phyloP scores from a whole-genome alignment of 2,888 invertebrate species.

The Drosophila nr. medialis region DNA sequence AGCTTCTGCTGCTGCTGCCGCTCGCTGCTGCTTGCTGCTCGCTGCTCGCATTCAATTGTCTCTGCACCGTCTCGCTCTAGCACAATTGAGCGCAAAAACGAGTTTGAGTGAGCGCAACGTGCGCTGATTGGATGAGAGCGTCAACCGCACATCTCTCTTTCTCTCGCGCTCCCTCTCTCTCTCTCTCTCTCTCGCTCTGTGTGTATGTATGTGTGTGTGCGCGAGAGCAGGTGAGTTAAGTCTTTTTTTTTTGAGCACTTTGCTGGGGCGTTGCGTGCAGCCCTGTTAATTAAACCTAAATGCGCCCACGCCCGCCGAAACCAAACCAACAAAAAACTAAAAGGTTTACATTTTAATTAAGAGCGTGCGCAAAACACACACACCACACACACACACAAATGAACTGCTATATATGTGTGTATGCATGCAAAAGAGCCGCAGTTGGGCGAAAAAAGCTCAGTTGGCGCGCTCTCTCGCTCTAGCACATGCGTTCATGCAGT shows the following conservation, averaged over 20 bases:
- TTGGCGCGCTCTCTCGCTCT: conserved; percentile 4
- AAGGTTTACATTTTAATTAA: conserved; percentile 54
- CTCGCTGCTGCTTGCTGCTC: conserved; percentile 62
- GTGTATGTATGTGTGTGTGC: conserved; percentile 9
- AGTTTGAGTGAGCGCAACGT: conserved; percentile 65
- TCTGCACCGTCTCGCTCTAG: conserved; percentile 53
- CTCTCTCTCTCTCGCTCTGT: background rate
- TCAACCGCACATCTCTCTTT: conserved; percentile 1
- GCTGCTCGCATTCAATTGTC: conserved; percentile 60
- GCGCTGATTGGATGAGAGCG: conserved; percentile 61
- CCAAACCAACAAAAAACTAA: background rate
- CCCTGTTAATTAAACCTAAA: conserved; percentile 67
- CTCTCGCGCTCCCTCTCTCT: background rate
- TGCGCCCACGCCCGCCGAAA: conserved; percentile 52
- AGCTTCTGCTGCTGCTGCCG: conserved; percentile 76
- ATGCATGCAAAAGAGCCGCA: conserved; percentile 38
- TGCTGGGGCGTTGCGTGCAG: conserved; percentile 59
- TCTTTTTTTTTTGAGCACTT: conserved; percentile 21
- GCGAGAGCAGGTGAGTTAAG: conserved; percentile 51
- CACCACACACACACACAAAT: conserved; percentile 3
- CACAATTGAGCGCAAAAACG: conserved; percentile 63
- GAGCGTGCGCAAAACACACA: conserved; percentile 17
- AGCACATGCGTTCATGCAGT: conserved; percentile 1
- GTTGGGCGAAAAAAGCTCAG: conserved; percentile 33
- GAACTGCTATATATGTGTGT: conserved; percentile 2